Evolutionary conservation across 1,140 invertebrate genomes (phyloP), one percentile per base, ranked within the genome.

Genomic region (Mycetomoellerius zeteki): DNA sequence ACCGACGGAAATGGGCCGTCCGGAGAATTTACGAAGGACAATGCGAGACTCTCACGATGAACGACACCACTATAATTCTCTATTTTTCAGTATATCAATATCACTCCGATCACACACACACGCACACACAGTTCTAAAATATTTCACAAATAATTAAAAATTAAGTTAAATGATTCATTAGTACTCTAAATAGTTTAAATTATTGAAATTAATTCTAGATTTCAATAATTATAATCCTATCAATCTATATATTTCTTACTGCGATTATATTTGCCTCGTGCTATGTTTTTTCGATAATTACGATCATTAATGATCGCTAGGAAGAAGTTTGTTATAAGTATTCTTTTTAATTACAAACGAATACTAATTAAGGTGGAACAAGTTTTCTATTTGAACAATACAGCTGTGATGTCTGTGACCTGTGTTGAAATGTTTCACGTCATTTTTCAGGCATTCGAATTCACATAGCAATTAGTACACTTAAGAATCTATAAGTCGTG

Each of bases 1-100:
- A 52, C 52, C 33, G 21, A 72, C 75, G 81, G 88, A 89, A 89
- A 47, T 86, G 65, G 81, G 24, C 50, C 67, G 37, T 89, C 75
- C 33, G 43, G 54, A 73, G 52, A 62, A 78, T 87, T 75, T 75
- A 89, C 12, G 16, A 52, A 78, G 73, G 54, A 88, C 58, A 69
- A 78, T 37, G 7, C 67, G 58, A 82, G 50, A 37, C 3, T 33
- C 43, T 7, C 50, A 52, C 54, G 24, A 8, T 3, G 33, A 58
- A 33, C 12, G 16, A 54, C n/a, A 24, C 30, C 30, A 33, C 58
- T 6, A 24, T 47, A 21, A 75, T 37, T 50, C 12, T 14, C 12
- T 19, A 47, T 73, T 56, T 30, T 33, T 82, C 37, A n/a, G n/a
- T 3, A 16, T 47, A 16, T 12, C 24, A 54, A 30, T 24, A 69